Base-by-base conservation (phyloP, 2,113 vertebrate genomes). In the Melanotaenia duboulayi region DNA sequence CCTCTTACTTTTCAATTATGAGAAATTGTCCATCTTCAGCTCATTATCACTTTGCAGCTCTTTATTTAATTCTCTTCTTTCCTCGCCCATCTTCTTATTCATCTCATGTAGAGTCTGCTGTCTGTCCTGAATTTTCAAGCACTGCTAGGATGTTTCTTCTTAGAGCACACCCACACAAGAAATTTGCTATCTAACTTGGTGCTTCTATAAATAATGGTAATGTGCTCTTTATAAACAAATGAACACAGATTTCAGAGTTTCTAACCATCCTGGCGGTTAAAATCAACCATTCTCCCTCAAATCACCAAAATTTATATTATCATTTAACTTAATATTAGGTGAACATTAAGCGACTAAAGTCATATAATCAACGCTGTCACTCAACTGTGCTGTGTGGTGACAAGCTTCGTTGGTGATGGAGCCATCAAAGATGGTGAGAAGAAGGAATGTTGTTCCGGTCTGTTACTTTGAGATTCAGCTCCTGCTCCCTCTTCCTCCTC, bases 111-210 rank as follows among this genome's bases (percentile, higher is more conserved):
- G 39, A 64, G 32, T 28, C 48, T 17, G 22, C 50, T 60, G 48
- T 28, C 46, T 58, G 51, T 60, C 35, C 52, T 63, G 80, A 82
- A 80, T 77, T 65, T 74, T 24, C 81, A 83, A 28, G 19, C 37
- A 55, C n/a, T 24, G n/a, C 40, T 37, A 60, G 25, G 39, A 16
- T n/a, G 50, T 54, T 63, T 59, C 11, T 39, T 59, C 44, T 72
- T 35, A 48, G 24, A 64, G 51, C 49, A 68, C 57, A 68, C 62
- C 51, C 19, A 25, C 19, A 40, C 46, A n/a, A 57, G 19, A 39
- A 64, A 32, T 60, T 62, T 4, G 9, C 49, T 24, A 71, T 60
- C 54, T 37, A 35, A 49, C 57, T 55, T 51, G 17, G 12, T 44
- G 11, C 66, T 35, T 23, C 39, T 75, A 19, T 59, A 16, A 37